These are phyloP conservation scores for Diogma glabrata DNA, from an alignment of 2,888 invertebrate species.

Conservation along the genomic window DNA sequence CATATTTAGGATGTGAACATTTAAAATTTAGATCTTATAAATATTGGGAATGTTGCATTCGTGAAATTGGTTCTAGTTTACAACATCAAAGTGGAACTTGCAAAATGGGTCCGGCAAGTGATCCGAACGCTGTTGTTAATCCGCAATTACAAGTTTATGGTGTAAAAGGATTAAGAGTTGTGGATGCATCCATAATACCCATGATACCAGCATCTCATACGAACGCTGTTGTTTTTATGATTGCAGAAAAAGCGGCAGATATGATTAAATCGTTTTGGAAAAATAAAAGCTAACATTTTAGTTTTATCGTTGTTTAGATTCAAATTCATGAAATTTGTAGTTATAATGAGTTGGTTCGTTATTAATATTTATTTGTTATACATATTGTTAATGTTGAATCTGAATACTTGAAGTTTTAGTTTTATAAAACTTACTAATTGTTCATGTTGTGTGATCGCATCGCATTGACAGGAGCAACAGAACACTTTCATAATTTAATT, in stretches of 20 bases:
- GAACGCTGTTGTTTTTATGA: slow-evolving; percentile 46
- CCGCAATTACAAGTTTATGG: slow-evolving; percentile 46
- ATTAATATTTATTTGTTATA: too few species aligned
- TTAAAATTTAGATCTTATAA: slow-evolving; percentile 47
- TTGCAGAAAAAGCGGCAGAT: slow-evolving; percentile 47
- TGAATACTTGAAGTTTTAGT: too few species aligned
- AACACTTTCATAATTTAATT: too few species aligned
- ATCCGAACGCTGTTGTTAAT: slow-evolving; percentile 50
- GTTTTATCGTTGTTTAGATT: too few species aligned
- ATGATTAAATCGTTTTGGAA: slow-evolving; percentile 41
- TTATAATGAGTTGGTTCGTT: too few species aligned
- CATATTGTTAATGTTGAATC: too few species aligned
- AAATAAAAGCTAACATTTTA: too few species aligned
- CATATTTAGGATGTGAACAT: slow-evolving; percentile 57
- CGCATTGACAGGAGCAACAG: too few species aligned
- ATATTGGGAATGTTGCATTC: slow-evolving; percentile 65
- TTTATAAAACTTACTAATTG: too few species aligned
- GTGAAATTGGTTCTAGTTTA: slow-evolving; percentile 56
- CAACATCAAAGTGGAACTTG: slow-evolving; percentile 57
- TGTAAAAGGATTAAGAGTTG: slow-evolving; percentile 40
- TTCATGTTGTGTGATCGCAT: too few species aligned
- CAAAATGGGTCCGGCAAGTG: slow-evolving; percentile 51
- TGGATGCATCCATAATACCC: slow-evolving; percentile 48
- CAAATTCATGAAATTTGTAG: too few species aligned
- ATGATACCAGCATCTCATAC: slow-evolving; percentile 45